A percentile compares a stretch with the other conserved stretches of the same genome.
Conservation (phyloP, 2,888 invertebrate genomes). For the Lamellibrachia columna region DNA sequence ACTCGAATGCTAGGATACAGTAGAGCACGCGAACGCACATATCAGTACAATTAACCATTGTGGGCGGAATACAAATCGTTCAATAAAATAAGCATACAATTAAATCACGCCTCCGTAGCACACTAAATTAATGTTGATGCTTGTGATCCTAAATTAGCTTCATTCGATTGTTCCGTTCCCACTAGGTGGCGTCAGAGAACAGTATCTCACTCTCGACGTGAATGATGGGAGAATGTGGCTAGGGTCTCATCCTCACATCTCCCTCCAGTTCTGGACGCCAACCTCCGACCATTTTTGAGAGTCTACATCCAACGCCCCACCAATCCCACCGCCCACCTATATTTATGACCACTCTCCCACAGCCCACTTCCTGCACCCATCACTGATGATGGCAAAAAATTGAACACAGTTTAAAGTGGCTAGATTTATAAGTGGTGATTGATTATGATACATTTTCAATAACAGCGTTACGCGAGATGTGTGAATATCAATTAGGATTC, state of each 20-base stretch:
- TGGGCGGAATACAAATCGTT: background rate
- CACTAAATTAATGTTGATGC: background rate
- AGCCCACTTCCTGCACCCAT: too few species aligned
- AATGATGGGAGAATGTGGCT: background rate
- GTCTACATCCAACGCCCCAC: too few species aligned
- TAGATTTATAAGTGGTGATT: background rate
- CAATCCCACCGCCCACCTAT: too few species aligned
- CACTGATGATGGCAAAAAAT: too few species aligned
- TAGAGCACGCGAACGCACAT: background rate
- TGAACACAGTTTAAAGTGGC: too few species aligned
- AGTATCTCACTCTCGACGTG: background rate
- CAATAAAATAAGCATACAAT: background rate
- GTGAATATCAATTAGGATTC: background rate
- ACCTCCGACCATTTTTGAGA: too few species aligned
- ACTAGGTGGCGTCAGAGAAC: background rate
- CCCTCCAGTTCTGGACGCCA: too few species aligned
- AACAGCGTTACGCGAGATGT: background rate
- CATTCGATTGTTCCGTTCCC: background rate
- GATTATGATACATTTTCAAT: background rate
- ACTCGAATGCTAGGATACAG: background rate
- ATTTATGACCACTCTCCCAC: too few species aligned
- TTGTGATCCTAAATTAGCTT: background rate
- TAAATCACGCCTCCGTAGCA: background rate
- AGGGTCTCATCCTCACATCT: too few species aligned
- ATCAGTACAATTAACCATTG: background rate